phyloP scores from a whole-genome alignment of 2,113 vertebrate species.

The Spermophilus dauricus region DNA sequence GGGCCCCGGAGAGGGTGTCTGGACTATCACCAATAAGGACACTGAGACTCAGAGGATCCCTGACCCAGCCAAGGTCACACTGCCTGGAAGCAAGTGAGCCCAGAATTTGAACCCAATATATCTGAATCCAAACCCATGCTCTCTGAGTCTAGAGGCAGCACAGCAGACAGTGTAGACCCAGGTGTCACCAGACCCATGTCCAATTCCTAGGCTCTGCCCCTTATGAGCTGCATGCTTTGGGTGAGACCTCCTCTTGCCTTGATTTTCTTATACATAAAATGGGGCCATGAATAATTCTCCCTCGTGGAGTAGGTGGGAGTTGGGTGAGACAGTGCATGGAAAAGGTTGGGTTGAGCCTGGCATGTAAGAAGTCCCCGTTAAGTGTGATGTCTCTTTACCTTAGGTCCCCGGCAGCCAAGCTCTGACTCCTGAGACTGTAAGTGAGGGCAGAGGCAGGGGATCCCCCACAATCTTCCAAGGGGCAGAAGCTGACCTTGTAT shows the following conservation, averaged over 20 bases:
- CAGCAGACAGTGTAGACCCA: neutral
- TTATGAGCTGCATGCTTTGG: neutral
- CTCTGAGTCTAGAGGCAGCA: neutral
- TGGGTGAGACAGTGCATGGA: neutral
- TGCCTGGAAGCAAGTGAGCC: no score
- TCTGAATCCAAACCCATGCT: neutral
- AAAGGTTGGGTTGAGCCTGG: neutral
- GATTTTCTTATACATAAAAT: neutral
- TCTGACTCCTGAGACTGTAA: neutral
- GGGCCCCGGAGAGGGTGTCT: neutral
- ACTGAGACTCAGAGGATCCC: neutral
- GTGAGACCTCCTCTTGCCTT: neutral
- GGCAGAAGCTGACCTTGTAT: neutral
- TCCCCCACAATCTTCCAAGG: neutral
- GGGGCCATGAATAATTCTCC: neutral
- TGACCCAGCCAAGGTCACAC: neutral
- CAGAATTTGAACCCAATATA: neutral
- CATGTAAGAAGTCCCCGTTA: neutral
- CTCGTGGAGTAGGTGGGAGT: neutral
- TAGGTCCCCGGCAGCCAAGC: neutral
- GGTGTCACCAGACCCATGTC: neutral
- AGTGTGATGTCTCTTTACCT: neutral
- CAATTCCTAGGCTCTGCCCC: neutral
- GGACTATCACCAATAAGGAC: neutral
- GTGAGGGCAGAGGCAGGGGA: neutral